Conservation (phyloP, 1,140 invertebrate species). For the Panulirus ornatus region DNA sequence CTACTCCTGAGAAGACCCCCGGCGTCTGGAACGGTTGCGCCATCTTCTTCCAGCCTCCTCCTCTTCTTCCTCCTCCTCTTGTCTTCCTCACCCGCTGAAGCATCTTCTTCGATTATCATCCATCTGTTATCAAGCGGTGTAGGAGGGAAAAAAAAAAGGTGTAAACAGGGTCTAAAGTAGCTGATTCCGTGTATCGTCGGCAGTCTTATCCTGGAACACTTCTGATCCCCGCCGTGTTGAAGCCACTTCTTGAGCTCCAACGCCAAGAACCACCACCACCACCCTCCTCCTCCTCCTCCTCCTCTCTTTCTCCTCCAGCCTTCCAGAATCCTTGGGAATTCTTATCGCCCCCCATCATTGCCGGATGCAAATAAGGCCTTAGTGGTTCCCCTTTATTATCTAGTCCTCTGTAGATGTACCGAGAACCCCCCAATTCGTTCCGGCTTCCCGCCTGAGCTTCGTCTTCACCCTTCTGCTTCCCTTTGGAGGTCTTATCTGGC, state of each 20-base stretch:
- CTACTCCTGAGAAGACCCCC: not conserved
- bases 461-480: conserved; percentile 55
- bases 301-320: too few relatives aligned
- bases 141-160: too few relatives aligned
- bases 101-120: not conserved
- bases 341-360: conserved; percentile 68
- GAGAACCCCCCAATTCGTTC: conserved; percentile 64
- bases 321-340: conserved; percentile 47
- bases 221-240: conserved; percentile 17
- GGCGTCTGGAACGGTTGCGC: too few relatives aligned
- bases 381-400: conserved; percentile 70
- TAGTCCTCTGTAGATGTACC: conserved; percentile 39
- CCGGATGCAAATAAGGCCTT: conserved; percentile 71
- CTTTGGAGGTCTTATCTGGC: conserved; percentile 62
- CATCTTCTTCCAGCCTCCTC: too few relatives aligned
- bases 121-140: conserved; percentile 17
- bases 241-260: conserved; percentile 38
- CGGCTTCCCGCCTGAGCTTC: conserved; percentile 69
- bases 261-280: conserved; percentile 36
- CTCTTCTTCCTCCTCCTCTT: too few relatives aligned
- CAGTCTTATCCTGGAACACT: conserved; percentile 19
- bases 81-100: not conserved
- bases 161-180: conserved; percentile 36
- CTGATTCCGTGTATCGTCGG: conserved; percentile 27
- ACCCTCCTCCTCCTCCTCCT: conserved; percentile 36